phyloP scores from a whole-genome alignment of 2,797 vertebrate genomes.

The Galaxias olidus region DNA sequence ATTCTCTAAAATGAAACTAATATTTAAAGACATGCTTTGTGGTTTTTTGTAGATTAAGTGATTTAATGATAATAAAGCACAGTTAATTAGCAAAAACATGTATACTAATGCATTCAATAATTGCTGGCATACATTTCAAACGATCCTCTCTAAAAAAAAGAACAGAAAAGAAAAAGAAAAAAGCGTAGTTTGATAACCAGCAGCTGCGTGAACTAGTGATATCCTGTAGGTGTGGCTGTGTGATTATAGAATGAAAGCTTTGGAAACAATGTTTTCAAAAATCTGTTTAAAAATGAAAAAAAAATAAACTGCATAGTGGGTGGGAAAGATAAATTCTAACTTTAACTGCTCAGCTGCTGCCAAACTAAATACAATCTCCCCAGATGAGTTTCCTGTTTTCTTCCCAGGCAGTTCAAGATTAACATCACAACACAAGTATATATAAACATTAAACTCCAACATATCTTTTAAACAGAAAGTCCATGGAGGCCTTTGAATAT shows the following conservation, averaged over 20 bases:
- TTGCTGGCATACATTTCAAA: too few relatives aligned
- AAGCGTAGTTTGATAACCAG: constrained; percentile 53
- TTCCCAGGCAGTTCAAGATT: constrained; percentile 13
- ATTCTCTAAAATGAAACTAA: too few relatives aligned
- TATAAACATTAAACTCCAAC: background rate
- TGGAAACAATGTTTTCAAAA: constrained; percentile 77
- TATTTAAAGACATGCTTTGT: too few relatives aligned
- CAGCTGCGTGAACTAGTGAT: constrained; percentile 21
- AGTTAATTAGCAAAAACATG: background rate
- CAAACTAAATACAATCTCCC: constrained; percentile 59
- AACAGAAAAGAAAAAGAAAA: too few relatives aligned
- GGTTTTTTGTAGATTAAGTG: too few relatives aligned
- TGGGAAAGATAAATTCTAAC: constrained; percentile 57
- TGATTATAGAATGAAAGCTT: constrained; percentile 45
- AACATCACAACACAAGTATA: background rate
- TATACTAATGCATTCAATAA: background rate
- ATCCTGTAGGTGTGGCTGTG: constrained; percentile 60
- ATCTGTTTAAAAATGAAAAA: constrained; percentile 54
- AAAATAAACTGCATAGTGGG: constrained; percentile 53
- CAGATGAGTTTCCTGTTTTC: constrained; percentile 45
- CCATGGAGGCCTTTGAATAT: too few relatives aligned
- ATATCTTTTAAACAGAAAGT: too few relatives aligned
- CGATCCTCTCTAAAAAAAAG: too few relatives aligned
- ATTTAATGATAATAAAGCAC: background rate
- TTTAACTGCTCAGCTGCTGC: constrained; percentile 64